phyloP scores from a whole-genome alignment of 2,888 invertebrate genomes.

The Tupiocoris notatus region DNA sequence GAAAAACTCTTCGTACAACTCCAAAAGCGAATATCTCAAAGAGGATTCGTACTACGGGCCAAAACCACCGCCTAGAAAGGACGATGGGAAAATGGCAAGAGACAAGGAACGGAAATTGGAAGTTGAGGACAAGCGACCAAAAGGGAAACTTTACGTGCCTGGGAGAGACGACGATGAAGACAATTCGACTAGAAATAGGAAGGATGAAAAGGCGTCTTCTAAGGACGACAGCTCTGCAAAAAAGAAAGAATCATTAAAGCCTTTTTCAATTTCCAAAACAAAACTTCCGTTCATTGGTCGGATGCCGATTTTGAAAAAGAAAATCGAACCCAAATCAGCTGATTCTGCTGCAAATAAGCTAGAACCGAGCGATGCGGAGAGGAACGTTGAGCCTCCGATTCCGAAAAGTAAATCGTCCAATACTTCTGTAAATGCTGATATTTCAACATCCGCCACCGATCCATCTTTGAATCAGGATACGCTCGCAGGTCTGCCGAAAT shows the following conservation, averaged over 20 bases:
- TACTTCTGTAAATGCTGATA: neutral
- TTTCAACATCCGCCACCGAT: neutral
- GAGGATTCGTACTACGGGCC: slow-evolving; percentile 5
- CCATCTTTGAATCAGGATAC: neutral
- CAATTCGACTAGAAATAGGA: slow-evolving; percentile 53
- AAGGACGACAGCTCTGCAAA: slow-evolving; percentile 51
- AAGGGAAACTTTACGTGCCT: slow-evolving; percentile 27
- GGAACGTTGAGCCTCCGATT: slow-evolving; percentile 10
- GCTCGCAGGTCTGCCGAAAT: slow-evolving; percentile 36
- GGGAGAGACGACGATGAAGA: slow-evolving; percentile 43
- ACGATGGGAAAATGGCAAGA: neutral
- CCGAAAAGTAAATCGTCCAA: neutral
- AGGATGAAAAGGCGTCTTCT: slow-evolving; percentile 53
- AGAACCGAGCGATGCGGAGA: slow-evolving; percentile 44
- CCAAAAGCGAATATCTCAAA: too few relatives aligned
- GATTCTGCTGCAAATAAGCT: slow-evolving; percentile 52
- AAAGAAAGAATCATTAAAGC: slow-evolving; percentile 47
- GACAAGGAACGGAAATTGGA: neutral
- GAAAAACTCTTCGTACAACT: neutral
- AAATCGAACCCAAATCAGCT: slow-evolving; percentile 47
- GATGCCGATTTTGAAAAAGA: slow-evolving; percentile 68
- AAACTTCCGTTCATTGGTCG: slow-evolving; percentile 83
- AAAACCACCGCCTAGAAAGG: slow-evolving; percentile 30
- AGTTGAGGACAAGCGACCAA: neutral
- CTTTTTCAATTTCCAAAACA: slow-evolving; percentile 57